Evolutionary conservation across 2,888 invertebrate genomes (phyloP).

Genomic region (Ophioninae sp.): DNA sequence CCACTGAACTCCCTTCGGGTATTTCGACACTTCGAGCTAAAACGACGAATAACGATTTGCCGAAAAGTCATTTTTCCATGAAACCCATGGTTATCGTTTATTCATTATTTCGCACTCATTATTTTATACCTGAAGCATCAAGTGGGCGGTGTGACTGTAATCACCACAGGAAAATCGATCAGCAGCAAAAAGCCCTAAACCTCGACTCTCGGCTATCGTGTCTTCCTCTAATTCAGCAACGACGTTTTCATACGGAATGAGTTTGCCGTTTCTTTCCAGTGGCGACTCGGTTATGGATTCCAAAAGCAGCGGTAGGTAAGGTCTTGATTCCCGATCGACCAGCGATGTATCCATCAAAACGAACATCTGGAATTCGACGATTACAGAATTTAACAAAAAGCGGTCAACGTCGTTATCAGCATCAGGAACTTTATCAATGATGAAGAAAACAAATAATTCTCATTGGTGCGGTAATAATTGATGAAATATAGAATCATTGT

Average conservation of each 20-base stretch:
- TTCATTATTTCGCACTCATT: not conserved
- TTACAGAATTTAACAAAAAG: not conserved
- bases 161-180: constrained; percentile 87
- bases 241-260: constrained; percentile 87
- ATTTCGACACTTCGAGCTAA: constrained; percentile 89
- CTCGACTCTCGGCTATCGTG: constrained; percentile 85
- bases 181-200: constrained; percentile 85
- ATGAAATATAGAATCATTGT: too few relatives aligned
- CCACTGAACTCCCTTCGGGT: constrained; percentile 88
- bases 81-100: not conserved
- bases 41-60: not conserved
- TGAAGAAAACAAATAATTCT: too few relatives aligned
- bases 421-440: not conserved
- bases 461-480: too few relatives aligned
- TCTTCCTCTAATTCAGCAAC: constrained; percentile 90
- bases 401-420: not conserved
- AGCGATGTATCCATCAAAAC: constrained; percentile 87
- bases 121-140: constrained; percentile 85
- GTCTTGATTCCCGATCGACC: constrained; percentile 84
- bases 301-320: constrained; percentile 89
- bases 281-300: constrained; percentile 91
- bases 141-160: constrained; percentile 86
- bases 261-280: constrained; percentile 83
- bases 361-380: constrained; percentile 84
- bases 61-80: not conserved